Evolutionary conservation across 2,113 vertebrate species (phyloP), one percentile per base, ranked within the genome.

Genomic region (Thamnaconus septentrionalis): DNA sequence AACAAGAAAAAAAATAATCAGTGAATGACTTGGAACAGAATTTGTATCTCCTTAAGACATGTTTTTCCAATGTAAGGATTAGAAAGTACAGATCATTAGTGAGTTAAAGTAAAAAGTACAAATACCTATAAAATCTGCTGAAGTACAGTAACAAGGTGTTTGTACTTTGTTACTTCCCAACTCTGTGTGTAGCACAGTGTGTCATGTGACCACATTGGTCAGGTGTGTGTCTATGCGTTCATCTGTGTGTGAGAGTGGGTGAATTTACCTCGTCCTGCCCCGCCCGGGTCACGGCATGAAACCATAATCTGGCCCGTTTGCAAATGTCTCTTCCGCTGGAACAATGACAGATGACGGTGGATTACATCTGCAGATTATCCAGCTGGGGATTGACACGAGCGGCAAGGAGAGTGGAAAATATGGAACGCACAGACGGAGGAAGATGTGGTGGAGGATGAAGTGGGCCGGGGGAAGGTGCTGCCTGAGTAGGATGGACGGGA

Each of bases 321-420:
- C 84, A 84, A 85, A 88, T 85, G 84, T 86, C 84, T 69, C 71
- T 53, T 71, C 61, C 61, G 73, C 69, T 66, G 73, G 78, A 85
- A 91, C 87, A 91, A 84, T 90, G 85, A 89, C 88, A 90, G 81
- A 87, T 87, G 88, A 88, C 73, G 70, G 73, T 66, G 88, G 88
- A 90, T 91, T 90, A 91, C 82, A 85, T 64, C 43, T 7, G 45
- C 67, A 87, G 90, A 89, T 91, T 90, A 90, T 75, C 80, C 69
- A 52, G 12, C 18, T 5, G 56, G 63, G 72, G 72, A 80, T 69
- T 79, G 68, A 72, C 49, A 52, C 3, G 4, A 7, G 48, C n/a
- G 50, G 45, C 12, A 69, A 64, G n/a, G 40, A 44, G 49, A 50
- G 54, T 31, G 43, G 65, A 6, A 70, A 60, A 66, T 55, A 44